A percentile compares a stretch with the other conserved stretches of the same genome.
These are phyloP conservation scores for Loxodonta africana DNA, from an alignment of 2,113 vertebrate species.

Conservation along the genomic window DNA sequence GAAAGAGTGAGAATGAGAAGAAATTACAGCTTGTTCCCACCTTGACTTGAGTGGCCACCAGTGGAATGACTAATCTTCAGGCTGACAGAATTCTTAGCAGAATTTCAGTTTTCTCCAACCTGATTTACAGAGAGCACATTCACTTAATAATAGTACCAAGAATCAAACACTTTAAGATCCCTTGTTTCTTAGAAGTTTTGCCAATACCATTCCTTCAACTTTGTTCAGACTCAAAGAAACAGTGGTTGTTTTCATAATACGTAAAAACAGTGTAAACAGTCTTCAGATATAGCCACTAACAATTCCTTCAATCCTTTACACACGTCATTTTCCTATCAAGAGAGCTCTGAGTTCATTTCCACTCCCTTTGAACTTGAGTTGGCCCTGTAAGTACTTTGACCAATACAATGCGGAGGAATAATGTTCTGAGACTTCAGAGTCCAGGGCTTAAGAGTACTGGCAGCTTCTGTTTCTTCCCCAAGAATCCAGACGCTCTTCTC, in stretches of 20 bases:
- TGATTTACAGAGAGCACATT: not conserved
- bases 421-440: not conserved
- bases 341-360: not conserved
- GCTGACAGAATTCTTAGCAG: not conserved
- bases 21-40: constrained; percentile 11
- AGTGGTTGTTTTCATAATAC: not conserved
- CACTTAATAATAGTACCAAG: constrained; percentile 25
- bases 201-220: not conserved
- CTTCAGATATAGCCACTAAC: not conserved
- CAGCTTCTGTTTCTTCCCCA: not conserved
- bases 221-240: constrained; percentile 35
- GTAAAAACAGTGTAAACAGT: not conserved
- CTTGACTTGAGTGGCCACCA: not conserved
- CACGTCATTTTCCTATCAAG: not conserved
- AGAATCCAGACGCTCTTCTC: not conserved
- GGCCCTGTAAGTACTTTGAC: not conserved
- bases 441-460: not conserved
- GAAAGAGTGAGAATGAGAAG: constrained; percentile 45
- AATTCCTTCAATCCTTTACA: not conserved
- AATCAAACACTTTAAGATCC: not conserved
- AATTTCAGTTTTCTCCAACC: not conserved
- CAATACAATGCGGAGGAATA: not conserved
- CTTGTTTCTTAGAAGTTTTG: not conserved
- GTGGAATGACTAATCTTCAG: not conserved
- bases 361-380: not conserved